Percentiles rank a stretch among this genome's conserved stretches.
Conservation (phyloP, 2,888 invertebrate species). For the Drosophila dives region DNA sequence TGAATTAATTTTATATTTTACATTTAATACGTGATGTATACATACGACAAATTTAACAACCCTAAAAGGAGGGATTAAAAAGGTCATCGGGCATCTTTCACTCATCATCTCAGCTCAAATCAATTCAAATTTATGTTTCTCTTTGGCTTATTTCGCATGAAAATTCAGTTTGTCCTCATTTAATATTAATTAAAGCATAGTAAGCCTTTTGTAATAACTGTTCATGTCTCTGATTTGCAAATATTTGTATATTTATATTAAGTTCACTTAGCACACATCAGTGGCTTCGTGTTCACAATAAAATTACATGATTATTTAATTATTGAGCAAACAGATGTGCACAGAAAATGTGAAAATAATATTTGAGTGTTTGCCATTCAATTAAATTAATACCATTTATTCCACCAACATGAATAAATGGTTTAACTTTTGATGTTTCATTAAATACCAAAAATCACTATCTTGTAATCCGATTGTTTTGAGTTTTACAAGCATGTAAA, state of each 20-base stretch:
- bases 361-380: background rate
- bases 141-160: too few species aligned
- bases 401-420: background rate
- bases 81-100: background rate
- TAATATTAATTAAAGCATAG: background rate
- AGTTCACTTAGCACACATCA: slow-evolving; percentile 10
- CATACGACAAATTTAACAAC: background rate
- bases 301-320: background rate
- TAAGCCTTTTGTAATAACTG: background rate
- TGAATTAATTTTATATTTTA: background rate
- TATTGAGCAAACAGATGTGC: background rate
- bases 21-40: background rate
- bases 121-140: background rate
- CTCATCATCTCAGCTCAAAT: background rate
- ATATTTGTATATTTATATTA: slow-evolving; percentile 2
- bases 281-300: background rate
- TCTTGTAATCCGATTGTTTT: background rate
- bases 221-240: background rate
- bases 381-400: background rate
- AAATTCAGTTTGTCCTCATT: background rate
- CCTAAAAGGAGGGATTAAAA: background rate
- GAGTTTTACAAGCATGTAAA: background rate
- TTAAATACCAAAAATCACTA: background rate
- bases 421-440: background rate
- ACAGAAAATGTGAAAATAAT: background rate